Evolutionary conservation across 2,113 vertebrate species (phyloP), one percentile per base, ranked within the genome.

Genomic region (Alces alces): DNA sequence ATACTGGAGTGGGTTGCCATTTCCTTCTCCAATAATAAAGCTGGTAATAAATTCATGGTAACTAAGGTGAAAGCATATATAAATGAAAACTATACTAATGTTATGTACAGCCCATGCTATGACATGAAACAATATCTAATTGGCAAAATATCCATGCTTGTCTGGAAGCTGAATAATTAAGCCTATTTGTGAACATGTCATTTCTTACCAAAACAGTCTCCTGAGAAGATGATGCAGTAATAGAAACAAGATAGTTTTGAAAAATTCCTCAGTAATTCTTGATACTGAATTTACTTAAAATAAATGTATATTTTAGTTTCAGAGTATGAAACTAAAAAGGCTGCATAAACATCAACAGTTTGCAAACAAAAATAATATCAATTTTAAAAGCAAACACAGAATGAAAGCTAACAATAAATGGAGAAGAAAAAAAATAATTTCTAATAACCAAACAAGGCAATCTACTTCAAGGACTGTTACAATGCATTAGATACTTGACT

Each of bases 141-240:
- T 86, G 61, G 85, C 89, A 96, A 97, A 97, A 97, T 82, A 97
- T 52, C 25, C 97, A 98, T 97, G 97, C 97, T 96, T 90, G 84
- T 55, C 96, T 95, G 78, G 66, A 98, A 97, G 96, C 96, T 91
- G 92, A 96, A 94, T 60, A 21, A 96, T 94, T 95, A 90, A 87
- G 57, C 87, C 93, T 64, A 82, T 80, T 86, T 92, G 61, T 36
- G 97, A 97, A 93, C 36, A 92, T 94, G 78, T 87, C 95, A 98
- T 93, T 66, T 99, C 99, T 99, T 99, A 99, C 99, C 99, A 98
- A 99, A 99, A 99, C n/a, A 99, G 99, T 99, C 99, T 99, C 99
- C 99, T 99, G 99, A 98, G 98, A 98, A 98, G 97, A 98, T 95
- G 97, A 99, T 98, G 99, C 98, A 98, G 86, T 98, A 98, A 98